Base-by-base conservation (phyloP, 2,888 invertebrate species). In the Ptychoptera contaminata region DNA sequence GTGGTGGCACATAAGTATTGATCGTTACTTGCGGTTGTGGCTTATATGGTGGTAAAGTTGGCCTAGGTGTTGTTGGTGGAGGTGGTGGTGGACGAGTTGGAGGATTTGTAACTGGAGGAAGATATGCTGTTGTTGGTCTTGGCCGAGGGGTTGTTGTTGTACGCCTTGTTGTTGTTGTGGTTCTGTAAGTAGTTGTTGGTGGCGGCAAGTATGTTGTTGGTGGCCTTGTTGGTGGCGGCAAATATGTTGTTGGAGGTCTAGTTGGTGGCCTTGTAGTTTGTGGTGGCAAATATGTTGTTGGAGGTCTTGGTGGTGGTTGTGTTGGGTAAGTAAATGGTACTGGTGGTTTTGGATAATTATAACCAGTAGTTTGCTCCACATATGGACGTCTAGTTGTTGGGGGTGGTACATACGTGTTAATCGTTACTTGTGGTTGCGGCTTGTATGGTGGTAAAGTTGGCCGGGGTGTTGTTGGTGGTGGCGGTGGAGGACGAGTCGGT, bases 151-250 rank as follows among this genome's bases (percentile, higher is more conserved):
- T 23, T 23, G 23, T 23, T 7, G 23, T 23, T 23, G 23, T 23
- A 23, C 23, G 23, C 23, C 23, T 23, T 23, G 23, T 23, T 23
- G 23, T 23, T 3, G 23, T 23, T 7, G 23, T 23, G 3, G 23
- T 23, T 23, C 23, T 23, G 23, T 23, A 23, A 23, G 23, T 23
- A 5, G 23, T 23, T 3, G 23, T 23, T 8, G 41, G 41, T 23
- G 58, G 6, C 66, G 53, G 51, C 61, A 68, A 8, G 67, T 64
- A 1, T 65, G 62, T 52, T 67, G 46, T 36, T 23, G 31, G 29
- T 42, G 40, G 23, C 23, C 23, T 35, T 23, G 46, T 34, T 43
- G 51, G 41, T 43, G 49, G 50, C 2, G 49, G 29, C 8, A 29
- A 30, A 29, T 23, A 11, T 40, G 39, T 23, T 29, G 15, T 12